These are phyloP conservation scores for Brachyrhaphis roseni DNA, from an alignment of 2,797 vertebrate genomes.

Conservation along the genomic window DNA sequence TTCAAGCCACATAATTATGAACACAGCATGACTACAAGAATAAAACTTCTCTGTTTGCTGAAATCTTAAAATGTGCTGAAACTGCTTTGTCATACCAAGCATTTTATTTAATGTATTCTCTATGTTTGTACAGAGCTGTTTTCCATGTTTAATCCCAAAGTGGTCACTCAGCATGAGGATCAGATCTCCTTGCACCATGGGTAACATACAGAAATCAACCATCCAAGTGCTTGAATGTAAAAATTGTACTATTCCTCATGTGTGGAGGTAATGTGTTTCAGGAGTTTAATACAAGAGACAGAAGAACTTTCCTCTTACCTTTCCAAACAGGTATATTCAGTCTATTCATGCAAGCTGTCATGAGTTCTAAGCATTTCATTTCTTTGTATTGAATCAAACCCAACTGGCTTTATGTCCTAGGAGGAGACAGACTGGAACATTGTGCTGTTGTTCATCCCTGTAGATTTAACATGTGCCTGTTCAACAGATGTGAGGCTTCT, in stretches of 20 bases:
- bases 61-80: background rate
- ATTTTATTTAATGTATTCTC: conserved; percentile 1
- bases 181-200: conserved; percentile 42
- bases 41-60: conserved; percentile 1
- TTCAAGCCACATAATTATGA: conserved; percentile 14
- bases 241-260: conserved; percentile 7
- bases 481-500: conserved; percentile 66
- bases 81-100: background rate
- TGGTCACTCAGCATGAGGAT: conserved; percentile 44
- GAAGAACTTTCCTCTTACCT: conserved; percentile 55
- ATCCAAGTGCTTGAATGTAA: background rate
- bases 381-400: background rate
- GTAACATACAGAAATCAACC: conserved; percentile 50
- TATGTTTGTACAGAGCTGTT: conserved; percentile 69
- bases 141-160: conserved; percentile 75
- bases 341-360: background rate
- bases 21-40: background rate
- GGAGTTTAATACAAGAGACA: conserved; percentile 68
- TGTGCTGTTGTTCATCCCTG: conserved; percentile 71
- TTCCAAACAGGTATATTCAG: conserved; percentile 67
- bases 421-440: conserved; percentile 77
- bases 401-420: background rate
- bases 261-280: conserved; percentile 55
- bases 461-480: conserved; percentile 68
- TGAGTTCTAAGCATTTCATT: background rate